A percentile compares a stretch with the other conserved stretches of the same genome.
These are phyloP conservation scores for Smittia sp. DNA, from an alignment of 2,888 invertebrate genomes.

Conservation along the genomic window DNA sequence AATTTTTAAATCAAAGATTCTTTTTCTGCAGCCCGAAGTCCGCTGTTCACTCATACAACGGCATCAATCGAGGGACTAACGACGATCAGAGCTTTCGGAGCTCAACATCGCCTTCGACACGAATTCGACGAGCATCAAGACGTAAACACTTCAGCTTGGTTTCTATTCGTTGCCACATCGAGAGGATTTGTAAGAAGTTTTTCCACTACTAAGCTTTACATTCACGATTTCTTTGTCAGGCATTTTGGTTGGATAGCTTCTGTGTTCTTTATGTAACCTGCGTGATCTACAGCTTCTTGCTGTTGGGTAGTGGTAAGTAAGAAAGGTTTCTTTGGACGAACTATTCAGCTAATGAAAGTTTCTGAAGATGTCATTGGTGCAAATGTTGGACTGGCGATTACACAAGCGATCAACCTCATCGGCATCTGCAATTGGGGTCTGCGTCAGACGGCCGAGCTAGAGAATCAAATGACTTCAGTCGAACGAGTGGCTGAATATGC, in stretches of 20 bases:
- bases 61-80: constrained; percentile 70
- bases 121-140: constrained; percentile 61
- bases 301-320: constrained; percentile 49
- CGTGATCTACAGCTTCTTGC: constrained; percentile 64
- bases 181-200: constrained; percentile 59
- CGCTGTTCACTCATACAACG: constrained; percentile 69
- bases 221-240: no score
- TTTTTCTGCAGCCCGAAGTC: constrained; percentile 61
- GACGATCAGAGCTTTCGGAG: constrained; percentile 68
- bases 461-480: constrained; percentile 63
- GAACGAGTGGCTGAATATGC: constrained; percentile 66
- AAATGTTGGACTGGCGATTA: constrained; percentile 57
- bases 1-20: constrained; percentile 47
- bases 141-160: constrained; percentile 69
- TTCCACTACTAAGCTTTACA: not conserved
- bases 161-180: constrained; percentile 64
- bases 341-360: not conserved
- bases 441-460: constrained; percentile 66
- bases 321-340: no score
- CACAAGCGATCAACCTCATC: constrained; percentile 56
- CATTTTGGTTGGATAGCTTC: constrained; percentile 68
- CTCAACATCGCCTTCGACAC: constrained; percentile 58
- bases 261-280: constrained; percentile 64
- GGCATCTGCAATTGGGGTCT: constrained; percentile 64
- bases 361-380: constrained; percentile 48